Conservation (phyloP, 1,140 invertebrate genomes). For the Aphis gossypii region DNA sequence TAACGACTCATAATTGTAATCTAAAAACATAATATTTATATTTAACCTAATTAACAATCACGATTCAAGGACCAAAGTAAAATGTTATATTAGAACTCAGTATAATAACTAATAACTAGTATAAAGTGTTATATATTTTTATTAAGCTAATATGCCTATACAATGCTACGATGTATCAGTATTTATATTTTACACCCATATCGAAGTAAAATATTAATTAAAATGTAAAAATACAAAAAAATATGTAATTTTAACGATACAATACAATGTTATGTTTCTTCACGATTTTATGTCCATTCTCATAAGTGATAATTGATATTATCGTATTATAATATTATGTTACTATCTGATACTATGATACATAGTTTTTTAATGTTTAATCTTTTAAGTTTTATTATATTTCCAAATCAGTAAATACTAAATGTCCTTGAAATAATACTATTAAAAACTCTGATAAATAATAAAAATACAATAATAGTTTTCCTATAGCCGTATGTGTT, state of each 20-base stretch:
- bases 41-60: not conserved
- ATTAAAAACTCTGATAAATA: not conserved
- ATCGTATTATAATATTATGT: not conserved
- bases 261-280: not conserved
- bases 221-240: not conserved
- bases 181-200: not conserved
- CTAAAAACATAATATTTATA: not conserved
- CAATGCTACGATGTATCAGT: not conserved
- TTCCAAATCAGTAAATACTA: not conserved
- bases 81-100: not conserved
- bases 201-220: not conserved
- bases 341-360: not conserved
- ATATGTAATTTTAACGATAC: not conserved
- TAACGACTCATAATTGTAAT: not conserved
- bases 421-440: not conserved
- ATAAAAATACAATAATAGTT: not conserved
- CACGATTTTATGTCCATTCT: not conserved
- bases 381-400: not conserved
- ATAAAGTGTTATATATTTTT: not conserved
- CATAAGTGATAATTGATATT: not conserved
- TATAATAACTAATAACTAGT: not conserved
- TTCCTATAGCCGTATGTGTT: not conserved
- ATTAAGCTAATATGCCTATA: not conserved
- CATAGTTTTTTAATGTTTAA: not conserved
- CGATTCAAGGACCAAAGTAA: not conserved